phyloP scores from a whole-genome alignment of 2,888 invertebrate genomes.

The Dione juno region DNA sequence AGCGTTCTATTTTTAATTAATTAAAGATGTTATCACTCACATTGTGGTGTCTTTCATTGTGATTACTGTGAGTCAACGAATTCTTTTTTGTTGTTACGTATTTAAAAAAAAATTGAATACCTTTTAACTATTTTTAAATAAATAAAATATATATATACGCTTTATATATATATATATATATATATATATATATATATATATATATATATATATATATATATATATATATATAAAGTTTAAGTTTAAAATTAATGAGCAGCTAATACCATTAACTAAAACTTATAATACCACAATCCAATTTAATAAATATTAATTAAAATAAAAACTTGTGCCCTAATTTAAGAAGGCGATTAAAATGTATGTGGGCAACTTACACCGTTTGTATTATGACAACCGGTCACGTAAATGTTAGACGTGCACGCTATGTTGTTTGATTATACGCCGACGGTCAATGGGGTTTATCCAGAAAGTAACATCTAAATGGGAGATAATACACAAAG shows the following conservation, averaged over 20 bases:
- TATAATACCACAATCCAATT: slow-evolving; percentile 25
- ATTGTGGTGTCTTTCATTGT: slow-evolving; percentile 34
- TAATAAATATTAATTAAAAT: slow-evolving; percentile 13
- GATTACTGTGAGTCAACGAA: slow-evolving; percentile 66
- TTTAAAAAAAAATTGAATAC: too few species aligned
- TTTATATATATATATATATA: too few species aligned
- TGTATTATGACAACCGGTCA: slow-evolving; percentile 73
- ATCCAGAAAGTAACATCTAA: slow-evolving; percentile 41
- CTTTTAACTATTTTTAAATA: too few species aligned
- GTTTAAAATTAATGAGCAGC: too few species aligned
- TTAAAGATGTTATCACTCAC: slow-evolving; percentile 49
- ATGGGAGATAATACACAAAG: slow-evolving; percentile 42
- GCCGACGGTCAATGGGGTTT: slow-evolving; percentile 51
- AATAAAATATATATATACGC: too few species aligned
- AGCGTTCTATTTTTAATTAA: slow-evolving; percentile 40
- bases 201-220: too few species aligned
- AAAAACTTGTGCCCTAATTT: slow-evolving; percentile 14
- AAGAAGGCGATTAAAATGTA: slow-evolving; percentile 20
- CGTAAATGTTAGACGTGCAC: slow-evolving; percentile 68
- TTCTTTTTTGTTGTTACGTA: slow-evolving; percentile 59
- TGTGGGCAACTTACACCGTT: slow-evolving; percentile 41
- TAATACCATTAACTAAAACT: too few species aligned
- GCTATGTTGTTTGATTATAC: slow-evolving; percentile 66
- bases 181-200: too few species aligned
- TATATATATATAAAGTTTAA: too few species aligned